These are phyloP conservation scores for Zaprionus lachaisei DNA, from an alignment of 1,140 invertebrate species.

Conservation along the genomic window DNA sequence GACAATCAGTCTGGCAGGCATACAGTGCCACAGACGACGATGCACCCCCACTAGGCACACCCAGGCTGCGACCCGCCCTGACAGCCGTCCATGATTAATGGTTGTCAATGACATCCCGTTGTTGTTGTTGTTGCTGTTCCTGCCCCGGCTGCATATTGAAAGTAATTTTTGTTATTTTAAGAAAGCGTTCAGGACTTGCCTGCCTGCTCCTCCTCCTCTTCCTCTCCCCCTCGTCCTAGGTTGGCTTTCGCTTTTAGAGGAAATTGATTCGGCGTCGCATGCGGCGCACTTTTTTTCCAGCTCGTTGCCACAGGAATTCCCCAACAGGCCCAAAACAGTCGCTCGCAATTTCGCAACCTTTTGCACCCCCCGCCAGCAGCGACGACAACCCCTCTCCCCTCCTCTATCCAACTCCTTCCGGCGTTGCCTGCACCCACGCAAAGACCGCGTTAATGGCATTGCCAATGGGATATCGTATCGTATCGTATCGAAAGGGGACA, in stretches of 20 bases:
- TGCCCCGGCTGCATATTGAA: constrained; percentile 67
- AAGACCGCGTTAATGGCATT: constrained; percentile 68
- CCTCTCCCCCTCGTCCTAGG: constrained; percentile 9
- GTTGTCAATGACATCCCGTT: constrained; percentile 82
- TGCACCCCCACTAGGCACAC: constrained; percentile 20
- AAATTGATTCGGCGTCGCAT: constrained; percentile 75
- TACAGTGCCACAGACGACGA: constrained; percentile 13
- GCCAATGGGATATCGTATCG: constrained; percentile 50
- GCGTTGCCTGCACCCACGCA: constrained; percentile 25
- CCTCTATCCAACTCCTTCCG: not conserved
- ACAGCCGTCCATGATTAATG: constrained; percentile 84
- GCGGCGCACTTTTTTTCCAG: constrained; percentile 66
- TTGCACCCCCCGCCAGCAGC: constrained; percentile 57
- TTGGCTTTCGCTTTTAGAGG: constrained; percentile 52
- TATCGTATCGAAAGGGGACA: constrained; percentile 14
- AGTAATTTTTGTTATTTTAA: constrained; percentile 84
- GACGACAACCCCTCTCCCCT: not conserved
- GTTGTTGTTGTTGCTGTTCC: constrained; percentile 26
- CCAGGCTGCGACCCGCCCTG: constrained; percentile 67
- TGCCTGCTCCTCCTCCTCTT: not conserved
- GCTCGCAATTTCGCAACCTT: constrained; percentile 77
- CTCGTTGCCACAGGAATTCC: constrained; percentile 75
- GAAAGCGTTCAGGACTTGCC: constrained; percentile 61
- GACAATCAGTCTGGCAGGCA: constrained; percentile 51
- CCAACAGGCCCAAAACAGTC: constrained; percentile 51